Percentiles rank a stretch among this genome's conserved stretches.
Conservation (phyloP, 2,888 invertebrate species). For the Melinaea marsaeus region DNA sequence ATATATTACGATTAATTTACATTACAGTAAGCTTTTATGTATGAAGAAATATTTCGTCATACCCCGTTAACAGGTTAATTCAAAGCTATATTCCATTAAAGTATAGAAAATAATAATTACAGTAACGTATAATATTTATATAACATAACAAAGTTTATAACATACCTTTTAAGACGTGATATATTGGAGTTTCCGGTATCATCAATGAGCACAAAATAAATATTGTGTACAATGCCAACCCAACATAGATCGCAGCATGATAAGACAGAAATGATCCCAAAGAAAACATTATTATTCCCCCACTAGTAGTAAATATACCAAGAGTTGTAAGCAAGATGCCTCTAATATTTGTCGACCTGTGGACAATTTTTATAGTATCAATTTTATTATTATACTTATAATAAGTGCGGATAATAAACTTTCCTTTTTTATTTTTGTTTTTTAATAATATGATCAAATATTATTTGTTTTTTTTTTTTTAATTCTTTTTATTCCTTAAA, state of each 20-base stretch:
- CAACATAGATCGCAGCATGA: constrained; percentile 35
- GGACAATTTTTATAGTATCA: constrained; percentile 20
- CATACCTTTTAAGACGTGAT: constrained; percentile 12
- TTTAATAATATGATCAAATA: background rate
- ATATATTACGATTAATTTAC: no score
- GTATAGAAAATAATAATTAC: background rate
- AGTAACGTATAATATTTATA: background rate
- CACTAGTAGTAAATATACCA: constrained; percentile 40
- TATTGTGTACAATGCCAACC: constrained; percentile 28
- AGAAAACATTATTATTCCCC: constrained; percentile 38
- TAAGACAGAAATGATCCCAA: constrained; percentile 42
- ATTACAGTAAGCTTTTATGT: no score
- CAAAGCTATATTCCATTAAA: no score
- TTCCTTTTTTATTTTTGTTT: no score
- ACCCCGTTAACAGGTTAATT: no score
- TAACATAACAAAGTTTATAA: no score
- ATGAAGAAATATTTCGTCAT: no score
- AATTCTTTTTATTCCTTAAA: no score
- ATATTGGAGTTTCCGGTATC: constrained; percentile 21
- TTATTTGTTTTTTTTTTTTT: no score
- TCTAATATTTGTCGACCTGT: constrained; percentile 47
- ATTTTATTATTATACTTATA: background rate
- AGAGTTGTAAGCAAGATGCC: constrained; percentile 43
- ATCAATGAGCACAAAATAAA: constrained; percentile 20
- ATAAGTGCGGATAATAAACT: background rate